Percentiles rank a stretch among this genome's conserved stretches.
phyloP scores from a whole-genome alignment of 2,797 vertebrate species.

The Simalia tracyae region DNA sequence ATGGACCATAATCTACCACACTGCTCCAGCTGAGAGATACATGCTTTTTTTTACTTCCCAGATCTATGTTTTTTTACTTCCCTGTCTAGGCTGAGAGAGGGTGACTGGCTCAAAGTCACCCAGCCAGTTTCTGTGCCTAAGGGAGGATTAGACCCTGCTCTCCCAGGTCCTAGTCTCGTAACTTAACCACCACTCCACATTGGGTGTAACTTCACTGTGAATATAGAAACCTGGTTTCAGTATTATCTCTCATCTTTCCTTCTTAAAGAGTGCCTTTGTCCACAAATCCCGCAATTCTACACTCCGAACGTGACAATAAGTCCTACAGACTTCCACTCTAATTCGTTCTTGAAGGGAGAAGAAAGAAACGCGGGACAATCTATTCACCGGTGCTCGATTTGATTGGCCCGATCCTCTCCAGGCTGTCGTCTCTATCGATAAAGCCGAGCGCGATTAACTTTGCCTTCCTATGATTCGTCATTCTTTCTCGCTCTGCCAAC shows the following conservation, averaged over 20 bases:
- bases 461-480: background rate
- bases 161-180: background rate
- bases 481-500: background rate
- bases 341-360: background rate
- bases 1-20: background rate
- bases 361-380: background rate
- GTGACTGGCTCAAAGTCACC: background rate
- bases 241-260: background rate
- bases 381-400: background rate
- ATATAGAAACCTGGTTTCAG: background rate
- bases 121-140: background rate
- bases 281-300: background rate
- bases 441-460: background rate
- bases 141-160: background rate
- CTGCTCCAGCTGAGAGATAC: background rate
- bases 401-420: background rate
- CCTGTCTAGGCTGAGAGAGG: background rate
- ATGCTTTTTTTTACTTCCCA: background rate
- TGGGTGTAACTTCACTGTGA: background rate
- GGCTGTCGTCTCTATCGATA: background rate
- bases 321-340: background rate
- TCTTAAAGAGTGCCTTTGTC: background rate
- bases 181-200: background rate
- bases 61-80: background rate
- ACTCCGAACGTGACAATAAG: background rate